Conservation (phyloP, 2,113 vertebrate genomes). For the Periophthalmus modestus region DNA sequence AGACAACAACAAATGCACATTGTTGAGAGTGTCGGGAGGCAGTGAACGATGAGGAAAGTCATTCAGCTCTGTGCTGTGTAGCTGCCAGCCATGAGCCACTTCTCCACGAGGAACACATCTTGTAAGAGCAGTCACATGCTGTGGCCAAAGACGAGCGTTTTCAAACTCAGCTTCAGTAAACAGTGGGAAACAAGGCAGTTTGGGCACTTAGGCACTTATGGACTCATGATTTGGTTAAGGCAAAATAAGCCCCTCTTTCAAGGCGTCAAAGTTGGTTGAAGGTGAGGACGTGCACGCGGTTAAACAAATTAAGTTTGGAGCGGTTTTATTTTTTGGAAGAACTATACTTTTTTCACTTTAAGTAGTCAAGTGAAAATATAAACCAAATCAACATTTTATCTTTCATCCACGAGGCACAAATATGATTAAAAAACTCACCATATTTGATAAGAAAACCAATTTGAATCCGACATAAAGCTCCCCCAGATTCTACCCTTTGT, state of each 20-base stretch:
- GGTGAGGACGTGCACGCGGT: not conserved
- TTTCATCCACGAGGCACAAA: no score
- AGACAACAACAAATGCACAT: not conserved
- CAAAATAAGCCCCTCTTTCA: not conserved
- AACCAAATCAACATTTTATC: not conserved
- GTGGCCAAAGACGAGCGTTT: not conserved
- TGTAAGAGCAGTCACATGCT: slow-evolving; percentile 4
- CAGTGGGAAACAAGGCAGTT: not conserved
- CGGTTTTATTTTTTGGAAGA: no score
- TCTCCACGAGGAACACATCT: not conserved
- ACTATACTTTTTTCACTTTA: not conserved
- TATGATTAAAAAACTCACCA: no score
- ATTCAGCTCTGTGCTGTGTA: not conserved
- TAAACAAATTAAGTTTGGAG: no score
- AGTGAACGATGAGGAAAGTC: not conserved
- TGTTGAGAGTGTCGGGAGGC: not conserved
- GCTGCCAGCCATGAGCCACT: slow-evolving; percentile 1
- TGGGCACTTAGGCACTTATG: no score
- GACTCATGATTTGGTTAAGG: not conserved
- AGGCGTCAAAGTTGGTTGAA: not conserved
- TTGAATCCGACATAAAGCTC: no score
- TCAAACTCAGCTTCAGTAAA: not conserved
- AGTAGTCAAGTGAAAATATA: not conserved
- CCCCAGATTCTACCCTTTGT: no score
- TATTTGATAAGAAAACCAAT: no score